These are phyloP conservation scores for Beroe forskalii DNA, from an alignment of 37 sponge, comb jelly and placozoan genomes.

Conservation along the genomic window DNA sequence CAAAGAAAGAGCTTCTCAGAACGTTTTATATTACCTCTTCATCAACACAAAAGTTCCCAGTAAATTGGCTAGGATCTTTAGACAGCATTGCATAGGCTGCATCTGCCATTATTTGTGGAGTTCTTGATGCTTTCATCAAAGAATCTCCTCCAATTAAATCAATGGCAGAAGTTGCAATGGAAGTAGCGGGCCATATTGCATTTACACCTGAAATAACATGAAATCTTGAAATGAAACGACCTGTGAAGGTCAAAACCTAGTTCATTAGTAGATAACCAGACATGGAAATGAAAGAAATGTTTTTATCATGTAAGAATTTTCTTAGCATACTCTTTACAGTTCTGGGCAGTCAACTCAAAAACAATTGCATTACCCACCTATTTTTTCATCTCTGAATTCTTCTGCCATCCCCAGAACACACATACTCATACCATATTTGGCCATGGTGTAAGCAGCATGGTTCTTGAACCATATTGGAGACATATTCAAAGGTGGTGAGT, in stretches of 20 bases:
- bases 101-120: conserved; percentile 95
- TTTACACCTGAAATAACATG: conserved; percentile 24
- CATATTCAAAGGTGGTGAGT: conserved; percentile 96
- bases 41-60: conserved; percentile 95
- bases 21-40: conserved; percentile 69
- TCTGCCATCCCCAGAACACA: conserved; percentile 97
- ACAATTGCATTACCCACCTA: too few species aligned
- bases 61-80: conserved; percentile 70
- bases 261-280: too few species aligned
- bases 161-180: conserved; percentile 95
- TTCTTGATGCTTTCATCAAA: conserved; percentile 74
- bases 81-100: conserved; percentile 92
- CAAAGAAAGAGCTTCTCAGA: too few species aligned
- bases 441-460: conserved; percentile 96
- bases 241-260: too few species aligned
- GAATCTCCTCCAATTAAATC: conserved; percentile 88
- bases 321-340: too few species aligned
- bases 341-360: too few species aligned
- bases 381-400: conserved; percentile 75
- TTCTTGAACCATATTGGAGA: conserved; percentile 88
- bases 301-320: too few species aligned
- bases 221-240: too few species aligned
- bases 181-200: conserved; percentile 65
- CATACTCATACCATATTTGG: conserved; percentile 99
- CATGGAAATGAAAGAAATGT: too few species aligned